Conservation (phyloP, 1,140 invertebrate species). For the Anagrus nilaparvatae region DNA sequence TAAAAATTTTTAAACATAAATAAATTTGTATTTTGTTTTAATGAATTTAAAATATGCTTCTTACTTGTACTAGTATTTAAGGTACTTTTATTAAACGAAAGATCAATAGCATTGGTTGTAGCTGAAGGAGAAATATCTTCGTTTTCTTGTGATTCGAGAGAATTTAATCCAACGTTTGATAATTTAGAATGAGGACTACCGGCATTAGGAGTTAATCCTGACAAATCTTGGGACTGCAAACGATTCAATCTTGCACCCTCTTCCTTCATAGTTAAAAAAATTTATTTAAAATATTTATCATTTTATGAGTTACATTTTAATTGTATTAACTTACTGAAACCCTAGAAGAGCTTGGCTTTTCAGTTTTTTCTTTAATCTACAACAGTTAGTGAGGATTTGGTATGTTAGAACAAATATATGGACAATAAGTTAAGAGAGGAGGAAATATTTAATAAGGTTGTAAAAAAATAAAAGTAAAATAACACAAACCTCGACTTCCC, state of each 20-base stretch:
- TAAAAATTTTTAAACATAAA: too few relatives aligned
- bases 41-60: too few relatives aligned
- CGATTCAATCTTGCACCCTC: slow-evolving; percentile 30
- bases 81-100: slow-evolving; percentile 32
- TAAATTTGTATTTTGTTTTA: too few relatives aligned
- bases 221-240: slow-evolving; percentile 32
- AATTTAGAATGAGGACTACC: slow-evolving; percentile 32
- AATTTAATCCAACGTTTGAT: slow-evolving; percentile 29
- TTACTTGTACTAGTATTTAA: slow-evolving; percentile 31
- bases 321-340: slow-evolving; percentile 35
- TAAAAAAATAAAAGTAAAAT: slow-evolving; percentile 4
- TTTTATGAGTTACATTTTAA: too few relatives aligned
- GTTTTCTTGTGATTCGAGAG: slow-evolving; percentile 30
- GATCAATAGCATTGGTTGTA: slow-evolving; percentile 22
- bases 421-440: slow-evolving; percentile 4
- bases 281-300: too few relatives aligned
- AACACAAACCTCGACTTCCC: slow-evolving; percentile 35
- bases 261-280: slow-evolving; percentile 26
- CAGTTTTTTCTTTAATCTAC: slow-evolving; percentile 20
- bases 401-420: too few relatives aligned
- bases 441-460: background rate
- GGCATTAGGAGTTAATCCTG: slow-evolving; percentile 18
- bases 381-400: slow-evolving; percentile 12
- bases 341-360: slow-evolving; percentile 35
- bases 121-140: slow-evolving; percentile 27